These are phyloP conservation scores for Neogale vison DNA, from an alignment of 2,113 vertebrate genomes.

Conservation along the genomic window DNA sequence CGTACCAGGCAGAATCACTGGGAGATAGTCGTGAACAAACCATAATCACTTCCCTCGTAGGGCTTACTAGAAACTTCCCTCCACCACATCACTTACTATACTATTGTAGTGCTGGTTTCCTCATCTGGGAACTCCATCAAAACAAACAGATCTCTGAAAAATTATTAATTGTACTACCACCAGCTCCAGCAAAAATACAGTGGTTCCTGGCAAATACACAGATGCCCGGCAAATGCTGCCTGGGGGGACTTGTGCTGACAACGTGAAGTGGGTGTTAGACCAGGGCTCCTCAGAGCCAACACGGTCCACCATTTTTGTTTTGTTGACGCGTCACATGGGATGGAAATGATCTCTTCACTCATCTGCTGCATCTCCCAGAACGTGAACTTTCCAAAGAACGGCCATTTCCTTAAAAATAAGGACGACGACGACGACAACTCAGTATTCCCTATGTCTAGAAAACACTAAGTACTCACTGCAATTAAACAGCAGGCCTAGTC, in stretches of 20 bases:
- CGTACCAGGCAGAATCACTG: background rate
- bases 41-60: accelerated
- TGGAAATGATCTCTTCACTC: background rate
- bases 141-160: background rate
- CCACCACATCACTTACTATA: too few species aligned
- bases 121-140: background rate
- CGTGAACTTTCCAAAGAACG: background rate
- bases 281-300: background rate
- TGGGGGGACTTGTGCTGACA: accelerated
- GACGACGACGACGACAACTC: too few species aligned
- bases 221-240: background rate
- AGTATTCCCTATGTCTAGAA: background rate
- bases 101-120: background rate
- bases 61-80: background rate
- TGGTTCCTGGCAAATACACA: background rate
- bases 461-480: background rate
- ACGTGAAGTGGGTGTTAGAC: background rate
- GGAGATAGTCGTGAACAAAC: background rate
- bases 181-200: background rate
- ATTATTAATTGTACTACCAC: accelerated
- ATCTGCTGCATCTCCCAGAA: background rate
- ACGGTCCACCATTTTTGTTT: too few species aligned
- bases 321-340: accelerated
- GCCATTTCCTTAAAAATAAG: background rate
- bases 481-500: background rate